Conservation (phyloP, 2,888 invertebrate genomes). For the Trissoscelio sp. region DNA sequence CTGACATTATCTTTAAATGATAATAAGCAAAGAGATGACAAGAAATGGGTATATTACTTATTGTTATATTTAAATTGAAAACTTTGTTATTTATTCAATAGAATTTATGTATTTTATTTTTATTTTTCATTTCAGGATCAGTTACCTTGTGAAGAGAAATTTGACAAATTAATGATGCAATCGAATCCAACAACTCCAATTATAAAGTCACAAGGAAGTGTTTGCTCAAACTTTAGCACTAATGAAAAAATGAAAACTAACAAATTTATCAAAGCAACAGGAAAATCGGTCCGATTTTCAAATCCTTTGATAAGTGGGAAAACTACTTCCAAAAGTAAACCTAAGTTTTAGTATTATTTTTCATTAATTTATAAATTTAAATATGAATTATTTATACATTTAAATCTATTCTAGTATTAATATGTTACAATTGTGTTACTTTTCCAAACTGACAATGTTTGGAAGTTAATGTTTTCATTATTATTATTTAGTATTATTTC, state of each 20-base stretch:
- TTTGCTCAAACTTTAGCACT: neutral
- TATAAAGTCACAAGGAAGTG: neutral
- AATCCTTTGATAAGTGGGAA: slow-evolving; percentile 13
- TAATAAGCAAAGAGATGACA: neutral
- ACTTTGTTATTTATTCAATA: neutral
- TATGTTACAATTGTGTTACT: too few species aligned
- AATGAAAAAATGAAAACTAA: neutral
- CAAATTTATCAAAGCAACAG: slow-evolving; percentile 17
- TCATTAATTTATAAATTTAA: too few species aligned
- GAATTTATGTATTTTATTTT: neutral
- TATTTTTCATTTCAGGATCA: neutral
- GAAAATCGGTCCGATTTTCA: slow-evolving; percentile 7
- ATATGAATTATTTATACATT: too few species aligned
- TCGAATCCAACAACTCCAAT: neutral
- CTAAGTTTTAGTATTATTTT: too few species aligned
- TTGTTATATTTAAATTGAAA: neutral
- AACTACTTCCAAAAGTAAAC: too few species aligned
- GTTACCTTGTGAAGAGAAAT: slow-evolving; percentile 8
- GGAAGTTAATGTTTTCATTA: too few species aligned
- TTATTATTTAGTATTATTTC: too few species aligned
- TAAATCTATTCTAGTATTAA: too few species aligned
- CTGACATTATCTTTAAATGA: neutral
- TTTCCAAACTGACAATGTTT: too few species aligned
- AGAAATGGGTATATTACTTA: neutral
- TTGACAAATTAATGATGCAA: neutral